Base-by-base conservation (phyloP, 1,140 invertebrate species). In the Apis florea region DNA sequence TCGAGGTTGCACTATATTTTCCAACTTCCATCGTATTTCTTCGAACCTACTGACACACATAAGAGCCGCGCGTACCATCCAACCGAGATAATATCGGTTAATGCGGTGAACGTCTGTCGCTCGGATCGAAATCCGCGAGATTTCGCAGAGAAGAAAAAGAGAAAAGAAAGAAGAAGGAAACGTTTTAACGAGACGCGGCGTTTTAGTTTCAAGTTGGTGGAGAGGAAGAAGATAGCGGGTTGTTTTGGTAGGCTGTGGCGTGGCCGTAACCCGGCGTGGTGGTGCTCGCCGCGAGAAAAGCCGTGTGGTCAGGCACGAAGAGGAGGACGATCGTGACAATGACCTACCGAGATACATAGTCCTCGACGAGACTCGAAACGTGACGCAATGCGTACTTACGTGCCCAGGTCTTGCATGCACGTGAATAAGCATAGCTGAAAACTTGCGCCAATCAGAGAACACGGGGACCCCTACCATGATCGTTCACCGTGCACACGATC, bases 271-370 rank as follows among this genome's bases (percentile, higher is more conserved):
- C 31, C 31, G 31, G 31, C 31, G 31, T 40, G 31, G 31, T 40
- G 31, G 31, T 40, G 31, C 31, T 40, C 31, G 31, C 31, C 31
- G 53, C 53, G 66, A 71, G 79, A 66, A 72, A 68, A 66, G 59
- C 68, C 58, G 40, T 40, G 56, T 85, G 61, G 84, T 79, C 58
- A 67, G 58, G 58, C 47, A n/a, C n/a, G 24, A 40, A 0, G 31
- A 40, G 69, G 70, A 79, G 54, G 56, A 85, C 51, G 84, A 88
- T 88, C 87, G 86, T 88, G 87, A 89, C 86, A 89, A 89, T 89
- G 86, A 89, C 87, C 87, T 78, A 88, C 58, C 85, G 76, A 64
- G 87, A 82, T 40, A 40, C 31, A 40, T 88, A 84, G 76, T 69
- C 70, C 80, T 24, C 83, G 79, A 40, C 68, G 53, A 40, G 70